These are phyloP conservation scores for Mionectes olivaceus DNA, from an alignment of 2,797 vertebrate genomes.

Conservation along the genomic window DNA sequence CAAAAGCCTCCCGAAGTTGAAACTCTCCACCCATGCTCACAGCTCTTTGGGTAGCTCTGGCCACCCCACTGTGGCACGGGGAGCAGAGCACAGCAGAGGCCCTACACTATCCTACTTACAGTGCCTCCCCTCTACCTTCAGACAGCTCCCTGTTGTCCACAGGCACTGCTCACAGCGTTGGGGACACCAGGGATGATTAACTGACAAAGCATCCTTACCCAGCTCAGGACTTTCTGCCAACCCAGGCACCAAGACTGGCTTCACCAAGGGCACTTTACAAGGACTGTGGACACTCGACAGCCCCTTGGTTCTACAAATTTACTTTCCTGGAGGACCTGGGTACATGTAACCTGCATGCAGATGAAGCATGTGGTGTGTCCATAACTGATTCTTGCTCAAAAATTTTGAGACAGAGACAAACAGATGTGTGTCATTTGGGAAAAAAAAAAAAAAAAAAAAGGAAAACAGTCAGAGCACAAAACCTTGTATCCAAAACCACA, in stretches of 20 bases:
- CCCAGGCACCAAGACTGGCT: neutral
- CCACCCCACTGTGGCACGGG: accelerated
- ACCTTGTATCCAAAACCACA: neutral
- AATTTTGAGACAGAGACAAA: neutral
- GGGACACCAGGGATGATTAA: accelerated
- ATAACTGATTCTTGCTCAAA: neutral
- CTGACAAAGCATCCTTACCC: neutral
- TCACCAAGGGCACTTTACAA: neutral
- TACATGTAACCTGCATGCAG: accelerated
- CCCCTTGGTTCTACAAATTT: neutral
- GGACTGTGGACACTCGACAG: neutral
- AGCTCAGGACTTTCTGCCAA: neutral
- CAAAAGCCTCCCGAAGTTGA: neutral
- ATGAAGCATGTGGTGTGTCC: neutral
- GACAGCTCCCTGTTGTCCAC: neutral
- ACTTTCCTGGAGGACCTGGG: neutral
- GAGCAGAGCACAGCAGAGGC: neutral
- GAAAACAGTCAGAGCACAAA: neutral
- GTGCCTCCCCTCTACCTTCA: neutral
- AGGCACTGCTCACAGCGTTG: accelerated
- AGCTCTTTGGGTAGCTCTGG: accelerated
- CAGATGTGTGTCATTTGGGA: neutral
- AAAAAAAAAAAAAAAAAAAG: neutral
- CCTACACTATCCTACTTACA: accelerated
- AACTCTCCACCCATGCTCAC: neutral